These are phyloP conservation scores for Drosophila subquinaria DNA, from an alignment of 2,888 invertebrate species.

Conservation along the genomic window DNA sequence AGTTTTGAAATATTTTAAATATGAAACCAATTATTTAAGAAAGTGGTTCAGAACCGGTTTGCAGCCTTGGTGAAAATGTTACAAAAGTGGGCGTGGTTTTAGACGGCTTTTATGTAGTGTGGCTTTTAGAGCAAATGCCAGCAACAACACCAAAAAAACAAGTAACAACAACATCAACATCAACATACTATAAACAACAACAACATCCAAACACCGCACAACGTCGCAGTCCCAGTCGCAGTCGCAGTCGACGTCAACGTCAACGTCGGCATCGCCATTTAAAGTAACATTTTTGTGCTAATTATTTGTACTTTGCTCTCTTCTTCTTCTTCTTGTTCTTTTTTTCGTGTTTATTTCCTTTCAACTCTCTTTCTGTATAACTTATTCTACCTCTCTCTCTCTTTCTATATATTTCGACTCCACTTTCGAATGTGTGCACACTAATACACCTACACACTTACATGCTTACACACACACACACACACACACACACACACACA, in stretches of 20 bases:
- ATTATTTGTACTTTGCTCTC: constrained; percentile 67
- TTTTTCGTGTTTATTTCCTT: constrained; percentile 36
- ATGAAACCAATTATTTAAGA: no score
- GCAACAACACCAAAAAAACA: constrained; percentile 18
- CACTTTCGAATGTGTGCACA: constrained; percentile 19
- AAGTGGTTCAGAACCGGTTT: no score
- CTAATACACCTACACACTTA: constrained; percentile 21
- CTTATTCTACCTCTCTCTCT: constrained; percentile 20
- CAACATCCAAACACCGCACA: constrained; percentile 19
- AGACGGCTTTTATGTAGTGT: constrained; percentile 13
- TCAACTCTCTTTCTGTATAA: constrained; percentile 27
- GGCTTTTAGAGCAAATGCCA: constrained; percentile 47
- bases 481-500: constrained; percentile 37
- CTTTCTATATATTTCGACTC: constrained; percentile 16
- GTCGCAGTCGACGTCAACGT: constrained; percentile 20
- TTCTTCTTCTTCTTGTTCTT: constrained; percentile 43
- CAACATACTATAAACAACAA: not conserved
- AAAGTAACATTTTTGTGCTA: constrained; percentile 55
- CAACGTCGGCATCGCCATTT: constrained; percentile 34
- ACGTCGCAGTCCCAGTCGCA: constrained; percentile 27
- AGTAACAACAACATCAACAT: constrained; percentile 12
- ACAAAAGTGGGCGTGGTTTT: not conserved
- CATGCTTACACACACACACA: constrained; percentile 22
- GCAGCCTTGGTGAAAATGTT: no score
- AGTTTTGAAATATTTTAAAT: no score